Base-by-base conservation (phyloP, 2,888 invertebrate species). In the Drosophila robusta region DNA sequence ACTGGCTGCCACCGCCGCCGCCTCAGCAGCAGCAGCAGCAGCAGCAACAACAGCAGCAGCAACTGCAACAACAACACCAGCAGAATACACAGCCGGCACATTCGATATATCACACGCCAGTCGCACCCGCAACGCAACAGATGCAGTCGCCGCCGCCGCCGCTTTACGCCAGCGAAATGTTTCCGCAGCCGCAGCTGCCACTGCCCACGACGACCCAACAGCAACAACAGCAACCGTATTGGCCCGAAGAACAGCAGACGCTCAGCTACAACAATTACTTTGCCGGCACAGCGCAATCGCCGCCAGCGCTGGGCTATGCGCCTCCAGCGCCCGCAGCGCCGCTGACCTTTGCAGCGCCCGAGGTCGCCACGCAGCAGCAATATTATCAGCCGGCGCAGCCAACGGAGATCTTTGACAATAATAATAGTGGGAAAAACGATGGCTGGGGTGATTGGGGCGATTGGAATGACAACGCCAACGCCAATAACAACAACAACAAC, bases 371-470 rank as follows among this genome's bases (percentile, higher is more conserved):
- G 26, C 67, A 34, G 34, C 29, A 57, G 26, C 65, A 70, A 51
- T 75, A 62, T 57, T 70, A 73, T 63, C 60, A 55, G 51, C 62
- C 75, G 55, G 14, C 74, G 3, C 32, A 34, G 18, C 36, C 63
- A 73, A 62, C 75, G 66, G 67, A 78, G 62, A 41, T 72, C 39
- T 64, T 80, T 52, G 78, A 77, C 3, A 87, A 84, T 64, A 89
- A 72, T 38, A 91, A 77, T 45, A 77, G 72, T 29, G 47, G 16
- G 57, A 80, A 86, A 14, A 87, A 68, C 41, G 92, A 92, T 57
- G 90, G 90, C 38, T 92, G 92, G 92, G 89, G 88, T 38, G 91
- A 92, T 77, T 91, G 92, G 92, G 92, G 85, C 16, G 89, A 91
- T 57, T 85, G 84, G 84, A 86, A 90, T 77, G 92, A 91, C 78